A percentile compares a stretch with the other conserved stretches of the same genome.
phyloP scores from a whole-genome alignment of 2,113 vertebrate species.

The Dolichotis patagonum region DNA sequence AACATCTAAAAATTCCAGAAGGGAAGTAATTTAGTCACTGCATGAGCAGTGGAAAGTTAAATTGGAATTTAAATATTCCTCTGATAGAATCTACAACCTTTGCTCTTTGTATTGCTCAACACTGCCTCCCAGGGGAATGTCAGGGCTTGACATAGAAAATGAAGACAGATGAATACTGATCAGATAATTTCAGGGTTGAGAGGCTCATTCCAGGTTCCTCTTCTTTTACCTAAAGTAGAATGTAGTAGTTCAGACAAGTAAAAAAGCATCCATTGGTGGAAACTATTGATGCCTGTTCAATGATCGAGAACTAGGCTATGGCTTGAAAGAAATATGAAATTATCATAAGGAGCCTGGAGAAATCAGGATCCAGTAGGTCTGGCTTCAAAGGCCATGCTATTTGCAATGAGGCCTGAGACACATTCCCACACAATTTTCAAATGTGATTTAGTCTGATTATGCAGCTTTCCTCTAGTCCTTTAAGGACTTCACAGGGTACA shows the following conservation, averaged over 20 bases:
- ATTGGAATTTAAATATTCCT: not conserved
- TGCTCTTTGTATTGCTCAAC: constrained; percentile 24
- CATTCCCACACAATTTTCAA: not conserved
- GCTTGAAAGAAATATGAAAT: not conserved
- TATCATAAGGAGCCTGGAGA: not conserved
- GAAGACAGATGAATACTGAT: not conserved
- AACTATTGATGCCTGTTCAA: not conserved
- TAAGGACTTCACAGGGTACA: not conserved
- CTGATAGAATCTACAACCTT: not conserved
- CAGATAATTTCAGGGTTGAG: constrained; percentile 4
- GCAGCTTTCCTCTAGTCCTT: not conserved
- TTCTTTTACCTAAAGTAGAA: not conserved
- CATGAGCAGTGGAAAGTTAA: not conserved
- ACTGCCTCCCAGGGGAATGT: not conserved
- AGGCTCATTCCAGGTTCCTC: not conserved
- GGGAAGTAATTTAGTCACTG: not conserved
- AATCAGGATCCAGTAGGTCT: not conserved
- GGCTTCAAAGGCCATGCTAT: not conserved
- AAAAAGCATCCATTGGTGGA: not conserved
- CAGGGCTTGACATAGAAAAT: not conserved
- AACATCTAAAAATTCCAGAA: not conserved
- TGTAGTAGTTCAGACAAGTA: not conserved
- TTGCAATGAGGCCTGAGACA: not conserved
- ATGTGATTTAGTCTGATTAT: not conserved
- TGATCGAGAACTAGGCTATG: not conserved